Percentiles rank a stretch among this genome's conserved stretches.
Conservation (phyloP, 1,140 invertebrate species). For the Rhagoletis zephyria region DNA sequence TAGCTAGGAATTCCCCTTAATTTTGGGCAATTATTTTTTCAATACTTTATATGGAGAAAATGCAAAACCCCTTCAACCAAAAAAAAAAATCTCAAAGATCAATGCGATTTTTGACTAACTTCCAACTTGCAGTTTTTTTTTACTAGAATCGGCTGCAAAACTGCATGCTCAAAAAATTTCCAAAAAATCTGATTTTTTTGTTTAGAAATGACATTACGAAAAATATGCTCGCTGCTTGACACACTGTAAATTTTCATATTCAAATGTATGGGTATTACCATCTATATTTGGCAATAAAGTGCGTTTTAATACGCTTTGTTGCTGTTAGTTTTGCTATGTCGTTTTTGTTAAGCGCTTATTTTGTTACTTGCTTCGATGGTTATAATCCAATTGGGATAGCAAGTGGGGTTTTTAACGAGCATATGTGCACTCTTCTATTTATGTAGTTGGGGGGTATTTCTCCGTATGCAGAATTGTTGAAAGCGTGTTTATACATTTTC, state of each 20-base stretch:
- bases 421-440: not conserved
- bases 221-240: not conserved
- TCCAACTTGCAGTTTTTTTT: no score
- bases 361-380: constrained; percentile 8
- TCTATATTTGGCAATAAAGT: constrained; percentile 31
- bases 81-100: no score
- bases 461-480: not conserved
- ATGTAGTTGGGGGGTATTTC: not conserved
- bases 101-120: no score
- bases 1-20: no score
- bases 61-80: no score
- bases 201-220: no score
- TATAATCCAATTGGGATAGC: not conserved
- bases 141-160: no score
- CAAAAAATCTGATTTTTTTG: no score
- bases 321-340: not conserved
- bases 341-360: constrained; percentile 30
- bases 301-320: constrained; percentile 35
- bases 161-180: no score
- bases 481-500: not conserved
- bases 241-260: not conserved
- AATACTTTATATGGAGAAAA: no score
- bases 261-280: not conserved
- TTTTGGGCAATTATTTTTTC: no score
- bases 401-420: not conserved